Evolutionary conservation across 2,888 invertebrate genomes (phyloP).

Genomic region (Sicus ferrugineus): DNA sequence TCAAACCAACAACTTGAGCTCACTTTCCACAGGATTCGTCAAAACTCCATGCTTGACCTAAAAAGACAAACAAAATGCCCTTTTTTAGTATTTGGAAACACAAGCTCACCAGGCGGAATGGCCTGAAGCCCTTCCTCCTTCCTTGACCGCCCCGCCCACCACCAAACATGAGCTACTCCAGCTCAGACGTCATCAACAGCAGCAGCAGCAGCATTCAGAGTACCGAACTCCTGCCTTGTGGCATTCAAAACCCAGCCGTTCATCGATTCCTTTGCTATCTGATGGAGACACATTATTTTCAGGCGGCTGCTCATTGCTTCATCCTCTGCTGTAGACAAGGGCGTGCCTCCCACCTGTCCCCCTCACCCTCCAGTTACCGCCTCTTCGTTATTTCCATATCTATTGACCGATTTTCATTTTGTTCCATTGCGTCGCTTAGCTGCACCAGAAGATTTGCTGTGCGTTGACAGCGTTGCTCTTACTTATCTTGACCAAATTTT

Average conservation of each 20-base stretch:
- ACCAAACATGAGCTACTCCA: not conserved
- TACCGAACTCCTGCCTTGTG: not conserved
- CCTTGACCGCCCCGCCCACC: too few relatives aligned
- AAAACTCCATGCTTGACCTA: not conserved
- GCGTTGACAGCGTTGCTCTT: conserved; percentile 24
- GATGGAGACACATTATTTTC: conserved; percentile 54
- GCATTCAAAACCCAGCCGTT: not conserved
- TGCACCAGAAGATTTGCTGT: conserved; percentile 23
- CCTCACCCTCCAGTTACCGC: not conserved
- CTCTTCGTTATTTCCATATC: conserved; percentile 28
- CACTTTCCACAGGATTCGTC: too few relatives aligned
- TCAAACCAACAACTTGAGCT: too few relatives aligned
- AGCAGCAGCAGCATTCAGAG: conserved; percentile 4
- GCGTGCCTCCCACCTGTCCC: not conserved
- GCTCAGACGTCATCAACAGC: conserved; percentile 1
- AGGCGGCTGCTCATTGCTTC: conserved; percentile 44
- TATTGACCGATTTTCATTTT: conserved; percentile 30
- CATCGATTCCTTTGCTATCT: conserved; percentile 45
- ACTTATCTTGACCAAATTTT: not conserved
- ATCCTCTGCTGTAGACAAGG: not conserved
- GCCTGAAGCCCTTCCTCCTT: too few relatives aligned
- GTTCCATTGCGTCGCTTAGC: not conserved
- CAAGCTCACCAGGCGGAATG: too few relatives aligned
- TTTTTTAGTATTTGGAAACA: too few relatives aligned
- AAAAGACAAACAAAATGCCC: too few relatives aligned